Evolutionary conservation across 2,888 invertebrate genomes (phyloP).

Genomic region (Catonia carolina): DNA sequence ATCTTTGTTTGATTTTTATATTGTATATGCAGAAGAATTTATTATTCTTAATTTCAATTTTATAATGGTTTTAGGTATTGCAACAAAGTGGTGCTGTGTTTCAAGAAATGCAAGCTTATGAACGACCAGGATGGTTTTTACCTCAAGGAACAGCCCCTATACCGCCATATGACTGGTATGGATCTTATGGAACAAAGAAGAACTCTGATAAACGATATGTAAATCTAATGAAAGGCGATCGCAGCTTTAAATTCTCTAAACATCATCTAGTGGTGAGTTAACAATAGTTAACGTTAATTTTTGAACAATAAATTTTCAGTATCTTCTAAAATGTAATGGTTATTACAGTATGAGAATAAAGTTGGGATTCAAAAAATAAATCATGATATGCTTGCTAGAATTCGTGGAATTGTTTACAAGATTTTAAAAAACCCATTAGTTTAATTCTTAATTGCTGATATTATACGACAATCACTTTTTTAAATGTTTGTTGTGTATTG

Average conservation of each 20-base stretch:
- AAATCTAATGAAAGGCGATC: conserved; percentile 63
- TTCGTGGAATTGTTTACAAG: too few species aligned
- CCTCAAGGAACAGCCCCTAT: conserved; percentile 50
- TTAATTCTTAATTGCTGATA: too few species aligned
- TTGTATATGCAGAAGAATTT: background rate
- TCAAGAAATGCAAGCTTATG: conserved; percentile 84
- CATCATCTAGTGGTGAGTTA: conserved; percentile 65
- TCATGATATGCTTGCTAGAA: too few species aligned
- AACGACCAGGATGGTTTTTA: conserved; percentile 75
- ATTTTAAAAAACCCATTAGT: too few species aligned
- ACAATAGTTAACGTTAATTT: background rate
- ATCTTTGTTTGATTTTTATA: conserved; percentile 1
- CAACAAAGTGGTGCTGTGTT: conserved; percentile 74
- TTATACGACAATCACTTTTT: too few species aligned
- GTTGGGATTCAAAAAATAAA: too few species aligned
- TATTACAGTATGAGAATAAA: too few species aligned
- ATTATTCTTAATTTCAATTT: background rate
- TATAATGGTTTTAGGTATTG: conserved; percentile 48
- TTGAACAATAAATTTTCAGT: background rate
- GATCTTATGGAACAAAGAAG: conserved; percentile 61
- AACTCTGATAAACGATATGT: conserved; percentile 63
- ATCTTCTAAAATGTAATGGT: too few species aligned
- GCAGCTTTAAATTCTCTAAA: conserved; percentile 73
- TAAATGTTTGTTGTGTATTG: too few species aligned
- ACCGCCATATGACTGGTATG: conserved; percentile 79